These are phyloP conservation scores for Isaurus tuberculatus DNA, from an alignment of 92 coral and sea anemone genomes.

Conservation along the genomic window DNA sequence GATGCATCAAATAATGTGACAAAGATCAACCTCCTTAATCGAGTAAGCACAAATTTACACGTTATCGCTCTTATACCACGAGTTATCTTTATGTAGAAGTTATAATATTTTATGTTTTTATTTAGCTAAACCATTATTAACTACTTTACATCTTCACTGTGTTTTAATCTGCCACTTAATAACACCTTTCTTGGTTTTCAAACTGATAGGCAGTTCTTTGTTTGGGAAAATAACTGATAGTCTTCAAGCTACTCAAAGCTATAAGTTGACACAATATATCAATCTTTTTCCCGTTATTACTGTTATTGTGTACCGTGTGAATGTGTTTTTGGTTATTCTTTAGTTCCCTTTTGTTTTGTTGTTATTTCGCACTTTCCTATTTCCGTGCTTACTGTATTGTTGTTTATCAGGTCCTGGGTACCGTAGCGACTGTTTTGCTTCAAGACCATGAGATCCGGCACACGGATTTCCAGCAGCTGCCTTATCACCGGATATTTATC, in stretches of 20 bases:
- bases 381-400: not conserved
- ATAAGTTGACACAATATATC: no score
- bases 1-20: conserved; percentile 96
- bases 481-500: conserved; percentile 95
- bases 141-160: no score
- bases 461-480: conserved; percentile 98
- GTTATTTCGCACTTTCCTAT: not conserved
- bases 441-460: conserved; percentile 99
- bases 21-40: conserved; percentile 91
- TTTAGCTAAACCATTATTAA: no score
- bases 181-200: no score
- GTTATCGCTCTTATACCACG: not conserved
- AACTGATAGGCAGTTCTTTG: no score
- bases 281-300: no score
- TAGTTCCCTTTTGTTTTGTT: not conserved
- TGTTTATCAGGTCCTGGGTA: conserved; percentile 82
- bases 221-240: no score
- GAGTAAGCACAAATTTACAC: conserved; percentile 65
- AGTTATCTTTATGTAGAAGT: no score
- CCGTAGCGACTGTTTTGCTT: conserved; percentile 94
- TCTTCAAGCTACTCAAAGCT: no score
- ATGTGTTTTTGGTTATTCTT: not conserved
- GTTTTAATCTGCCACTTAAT: no score
- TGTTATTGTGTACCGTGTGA: no score
- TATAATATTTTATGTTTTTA: no score